phyloP scores from a whole-genome alignment of 2,797 vertebrate genomes.

The Phrynocephalus guinanensis region DNA sequence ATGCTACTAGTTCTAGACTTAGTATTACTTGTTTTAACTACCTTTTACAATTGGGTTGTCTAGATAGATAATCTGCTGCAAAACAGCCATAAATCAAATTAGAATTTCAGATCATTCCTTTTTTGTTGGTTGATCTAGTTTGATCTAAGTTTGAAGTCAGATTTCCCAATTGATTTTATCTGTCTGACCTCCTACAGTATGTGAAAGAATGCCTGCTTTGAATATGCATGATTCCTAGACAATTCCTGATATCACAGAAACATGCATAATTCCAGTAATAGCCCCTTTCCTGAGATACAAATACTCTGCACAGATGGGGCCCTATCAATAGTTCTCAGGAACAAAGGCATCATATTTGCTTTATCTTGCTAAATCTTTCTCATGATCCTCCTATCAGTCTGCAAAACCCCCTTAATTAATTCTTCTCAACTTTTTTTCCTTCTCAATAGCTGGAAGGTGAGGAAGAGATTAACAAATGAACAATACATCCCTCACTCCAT shows the following conservation, averaged over 20 bases:
- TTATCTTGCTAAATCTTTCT: not conserved
- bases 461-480: not conserved
- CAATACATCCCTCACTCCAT: not conserved
- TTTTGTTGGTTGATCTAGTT: not conserved
- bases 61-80: not conserved
- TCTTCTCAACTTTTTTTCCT: not conserved
- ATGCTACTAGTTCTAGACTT: not conserved
- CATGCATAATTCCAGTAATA: not conserved
- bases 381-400: not conserved
- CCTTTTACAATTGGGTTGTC: not conserved
- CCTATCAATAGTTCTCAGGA: not conserved
- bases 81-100: not conserved
- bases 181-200: not conserved
- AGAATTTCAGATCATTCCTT: not conserved
- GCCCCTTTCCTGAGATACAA: not conserved
- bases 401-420: not conserved
- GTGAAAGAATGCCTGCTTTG: not conserved
- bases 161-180: not conserved
- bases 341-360: not conserved
- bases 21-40: not conserved
- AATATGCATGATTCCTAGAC: not conserved
- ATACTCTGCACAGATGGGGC: not conserved
- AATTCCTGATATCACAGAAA: too few relatives aligned
- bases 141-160: not conserved
- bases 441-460: not conserved